Base-by-base conservation (phyloP, 2,888 invertebrate genomes). In the Sphaerophoria rueppellii region DNA sequence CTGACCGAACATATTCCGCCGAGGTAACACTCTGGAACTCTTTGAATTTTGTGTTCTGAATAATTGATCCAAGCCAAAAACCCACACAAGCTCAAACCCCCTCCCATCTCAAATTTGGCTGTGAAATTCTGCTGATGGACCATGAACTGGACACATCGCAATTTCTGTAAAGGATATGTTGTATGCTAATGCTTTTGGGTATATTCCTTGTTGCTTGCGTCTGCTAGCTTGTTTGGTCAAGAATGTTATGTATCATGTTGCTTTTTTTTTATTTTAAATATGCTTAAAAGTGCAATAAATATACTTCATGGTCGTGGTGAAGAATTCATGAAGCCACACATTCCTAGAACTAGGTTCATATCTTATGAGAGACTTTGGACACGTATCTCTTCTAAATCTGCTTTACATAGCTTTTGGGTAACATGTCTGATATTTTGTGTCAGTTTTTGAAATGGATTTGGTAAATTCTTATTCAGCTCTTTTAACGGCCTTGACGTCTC, bases 41-140 rank as follows among this genome's bases (percentile, higher is more conserved):
- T 48, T 16, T 63, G 77, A 71, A 71, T 63, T 77, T 71, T 50
- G 57, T 63, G 61, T 71, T 61, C 16, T 55, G 58, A 67, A 16
- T 58, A 52, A 72, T 58, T 43, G 37, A 43, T 63, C 63, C 34
- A 32, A 43, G 7, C 6, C 43, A 43, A 63, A 46, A 34, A 65
- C n/a, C 9, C 12, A 24, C 24, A 6, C 11, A 52, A 46, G 4
- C n/a, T 11, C n/a, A 9, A 0, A 16, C 14, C 0, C 35, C 24
- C 24, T 1, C 24, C 24, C 24, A 24, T 24, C 24, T 24, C 24
- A 2, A 24, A 24, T 24, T 24, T 24, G 24, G 24, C 24, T 24
- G 24, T 24, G 24, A 24, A 24, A 24, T 24, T 24, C 24, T 24
- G 24, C 24, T 24, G 24, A 24, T 24, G 24, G 24, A 12, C 43